Evolutionary conservation across 2,888 invertebrate genomes (phyloP), one percentile per base, ranked within the genome.

Genomic region (Leucophora obtusa): DNA sequence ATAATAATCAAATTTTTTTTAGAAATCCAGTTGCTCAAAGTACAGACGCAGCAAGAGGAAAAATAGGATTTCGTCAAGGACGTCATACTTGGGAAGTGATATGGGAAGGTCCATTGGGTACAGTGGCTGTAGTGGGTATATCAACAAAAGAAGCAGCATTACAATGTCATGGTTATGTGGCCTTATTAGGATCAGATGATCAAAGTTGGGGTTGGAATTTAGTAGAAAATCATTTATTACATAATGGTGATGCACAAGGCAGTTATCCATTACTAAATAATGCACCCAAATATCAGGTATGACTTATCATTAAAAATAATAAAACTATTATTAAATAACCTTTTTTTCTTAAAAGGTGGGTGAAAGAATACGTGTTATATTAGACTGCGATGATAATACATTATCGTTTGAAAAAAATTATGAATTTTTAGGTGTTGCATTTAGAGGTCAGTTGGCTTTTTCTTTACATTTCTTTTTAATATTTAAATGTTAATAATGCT

Each of bases 141-240:
- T 96, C 98, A 58, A 98, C 98, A 1, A 96, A 96, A 91, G 97
- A 98, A 88, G 97, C 98, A 10, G 93, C 96, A 50, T 91, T 98
- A 82, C 96, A 98, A 89, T 96, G 97, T 90, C 96, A 96, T 86
- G 98, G 99, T 71, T 99, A 99, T 92, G 96, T 98, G 65, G 96
- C 98, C 9, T 92, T 99, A 77, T 91, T 99, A 82, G 99, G 99
- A 35, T 96, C 96, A 6, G 98, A 99, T 91, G 97, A 97, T 89
- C 96, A 98, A 90, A 98, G 98, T 87, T 99, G 99, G 99, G 99
- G 99, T 14, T 99, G 99, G 99, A 99, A 99, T 93, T 93, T 99
- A 85, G 98, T 99, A 65, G 98, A 99, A 91, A 99, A 98, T 92
- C 95, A 96, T 91, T 93, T 99, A 84, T 92, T 98, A 85, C 98